A percentile compares a stretch with the other conserved stretches of the same genome.
phyloP scores from a whole-genome alignment of 2,888 invertebrate genomes.

The Troglohyphantes excavatus region DNA sequence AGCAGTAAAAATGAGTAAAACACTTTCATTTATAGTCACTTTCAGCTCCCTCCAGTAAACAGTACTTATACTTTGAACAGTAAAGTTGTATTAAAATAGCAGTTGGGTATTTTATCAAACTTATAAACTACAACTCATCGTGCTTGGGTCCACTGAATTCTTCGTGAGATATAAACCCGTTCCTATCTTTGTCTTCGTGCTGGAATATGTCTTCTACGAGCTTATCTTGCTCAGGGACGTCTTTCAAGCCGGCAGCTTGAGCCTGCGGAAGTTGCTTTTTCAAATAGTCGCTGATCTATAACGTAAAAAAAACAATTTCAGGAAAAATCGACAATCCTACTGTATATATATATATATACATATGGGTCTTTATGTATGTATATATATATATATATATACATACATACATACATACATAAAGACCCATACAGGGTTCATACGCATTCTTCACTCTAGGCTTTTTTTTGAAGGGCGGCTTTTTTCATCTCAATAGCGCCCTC shows the following conservation, averaged over 20 bases:
- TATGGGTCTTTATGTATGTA: too few relatives aligned
- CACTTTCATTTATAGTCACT: too few relatives aligned
- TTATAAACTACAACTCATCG: constrained; percentile 92
- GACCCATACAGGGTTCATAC: too few relatives aligned
- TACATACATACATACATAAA: too few relatives aligned
- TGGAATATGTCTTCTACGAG: constrained; percentile 98
- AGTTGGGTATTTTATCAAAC: not conserved
- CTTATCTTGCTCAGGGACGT: constrained; percentile 92
- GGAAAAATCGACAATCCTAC: not conserved
- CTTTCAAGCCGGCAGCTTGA: constrained; percentile 91
- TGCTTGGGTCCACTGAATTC: constrained; percentile 99
- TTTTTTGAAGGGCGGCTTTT: too few relatives aligned
- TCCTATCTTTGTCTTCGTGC: constrained; percentile 97
- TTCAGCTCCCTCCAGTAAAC: not conserved
- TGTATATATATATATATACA: too few relatives aligned
- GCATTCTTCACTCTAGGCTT: too few relatives aligned
- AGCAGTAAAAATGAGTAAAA: too few relatives aligned
- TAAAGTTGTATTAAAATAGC: not conserved
- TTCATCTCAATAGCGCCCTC: too few relatives aligned
- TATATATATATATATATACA: not conserved
- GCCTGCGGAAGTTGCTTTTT: constrained; percentile 92
- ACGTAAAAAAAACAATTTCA: not conserved
- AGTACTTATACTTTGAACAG: not conserved
- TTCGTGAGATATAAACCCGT: constrained; percentile 96
- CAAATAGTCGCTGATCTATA: constrained; percentile 94